Evolutionary conservation across 2,888 invertebrate species (phyloP).

Genomic region (Pharmacophagus antenor): DNA sequence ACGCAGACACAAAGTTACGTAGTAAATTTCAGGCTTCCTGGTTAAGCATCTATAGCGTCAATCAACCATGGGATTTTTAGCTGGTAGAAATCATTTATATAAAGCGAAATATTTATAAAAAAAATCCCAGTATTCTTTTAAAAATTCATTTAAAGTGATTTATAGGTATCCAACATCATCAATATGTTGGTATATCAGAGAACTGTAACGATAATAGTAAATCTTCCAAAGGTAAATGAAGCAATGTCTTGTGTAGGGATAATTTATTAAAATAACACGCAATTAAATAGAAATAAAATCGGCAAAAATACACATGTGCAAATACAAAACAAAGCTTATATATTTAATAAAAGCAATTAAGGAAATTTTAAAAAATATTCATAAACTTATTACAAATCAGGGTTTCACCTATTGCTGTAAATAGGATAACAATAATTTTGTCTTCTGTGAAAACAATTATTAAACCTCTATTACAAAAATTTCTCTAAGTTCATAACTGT

Average conservation of each 20-base stretch:
- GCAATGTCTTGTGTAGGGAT: slow-evolving; percentile 11
- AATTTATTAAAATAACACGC: slow-evolving; percentile 23
- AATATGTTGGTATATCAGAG: neutral
- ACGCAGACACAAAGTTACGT: too few relatives aligned
- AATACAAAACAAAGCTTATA: slow-evolving; percentile 32
- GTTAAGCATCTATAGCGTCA: too few relatives aligned
- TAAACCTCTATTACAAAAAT: neutral
- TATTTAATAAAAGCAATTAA: slow-evolving; percentile 30
- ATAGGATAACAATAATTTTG: neutral
- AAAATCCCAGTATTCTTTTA: too few relatives aligned
- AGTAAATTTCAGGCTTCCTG: too few relatives aligned
- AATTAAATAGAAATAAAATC: slow-evolving; percentile 19
- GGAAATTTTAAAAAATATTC: slow-evolving; percentile 31
- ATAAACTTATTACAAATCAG: slow-evolving; percentile 26
- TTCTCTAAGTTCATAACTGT: neutral
- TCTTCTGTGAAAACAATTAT: neutral
- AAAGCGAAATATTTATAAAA: too few relatives aligned
- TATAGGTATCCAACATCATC: neutral
- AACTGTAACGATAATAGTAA: neutral
- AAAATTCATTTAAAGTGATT: too few relatives aligned
- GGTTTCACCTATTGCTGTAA: slow-evolving; percentile 10
- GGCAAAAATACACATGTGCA: slow-evolving; percentile 38
- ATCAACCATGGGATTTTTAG: too few relatives aligned
- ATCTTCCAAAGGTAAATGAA: slow-evolving; percentile 4
- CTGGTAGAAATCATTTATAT: too few relatives aligned